Evolutionary conservation across 2,888 invertebrate genomes (phyloP).

Genomic region (Hermaeophaga mercurialis): DNA sequence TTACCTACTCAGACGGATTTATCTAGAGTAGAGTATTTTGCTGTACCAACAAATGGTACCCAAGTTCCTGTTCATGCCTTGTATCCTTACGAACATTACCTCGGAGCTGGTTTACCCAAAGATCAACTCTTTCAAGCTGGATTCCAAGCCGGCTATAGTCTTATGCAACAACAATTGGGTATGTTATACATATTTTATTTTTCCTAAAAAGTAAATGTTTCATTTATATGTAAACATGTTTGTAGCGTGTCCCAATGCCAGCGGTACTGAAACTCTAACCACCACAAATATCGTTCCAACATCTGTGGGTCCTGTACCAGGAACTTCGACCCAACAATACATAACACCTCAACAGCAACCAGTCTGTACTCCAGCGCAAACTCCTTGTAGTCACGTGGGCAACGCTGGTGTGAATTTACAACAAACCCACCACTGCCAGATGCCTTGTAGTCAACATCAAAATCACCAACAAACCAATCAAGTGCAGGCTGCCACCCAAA

Average conservation of each 20-base stretch:
- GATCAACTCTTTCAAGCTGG: slow-evolving; percentile 55
- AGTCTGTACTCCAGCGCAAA: slow-evolving; percentile 40
- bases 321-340: slow-evolving; percentile 43
- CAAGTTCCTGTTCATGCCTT: slow-evolving; percentile 54
- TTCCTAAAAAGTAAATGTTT: slow-evolving; percentile 24
- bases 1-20: slow-evolving; percentile 48
- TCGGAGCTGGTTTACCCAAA: slow-evolving; percentile 56
- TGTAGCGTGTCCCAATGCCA: slow-evolving; percentile 48
- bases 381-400: slow-evolving; percentile 45
- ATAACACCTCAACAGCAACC: slow-evolving; percentile 41
- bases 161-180: slow-evolving; percentile 55
- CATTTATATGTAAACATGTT: too few species aligned
- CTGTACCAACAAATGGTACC: slow-evolving; percentile 54
- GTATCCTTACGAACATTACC: slow-evolving; percentile 56
- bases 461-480: slow-evolving; percentile 52
- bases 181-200: slow-evolving; percentile 9
- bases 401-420: slow-evolving; percentile 40
- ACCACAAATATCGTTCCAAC: slow-evolving; percentile 49
- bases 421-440: slow-evolving; percentile 36
- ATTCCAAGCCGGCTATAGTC: slow-evolving; percentile 56
- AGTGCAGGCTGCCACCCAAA: slow-evolving; percentile 69
- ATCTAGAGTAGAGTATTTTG: slow-evolving; percentile 58
- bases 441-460: slow-evolving; percentile 50
- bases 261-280: slow-evolving; percentile 49
- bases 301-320: slow-evolving; percentile 45